Evolutionary conservation across 1,140 invertebrate species (phyloP), one percentile per base, ranked within the genome.

Genomic region (Bombus confusus): DNA sequence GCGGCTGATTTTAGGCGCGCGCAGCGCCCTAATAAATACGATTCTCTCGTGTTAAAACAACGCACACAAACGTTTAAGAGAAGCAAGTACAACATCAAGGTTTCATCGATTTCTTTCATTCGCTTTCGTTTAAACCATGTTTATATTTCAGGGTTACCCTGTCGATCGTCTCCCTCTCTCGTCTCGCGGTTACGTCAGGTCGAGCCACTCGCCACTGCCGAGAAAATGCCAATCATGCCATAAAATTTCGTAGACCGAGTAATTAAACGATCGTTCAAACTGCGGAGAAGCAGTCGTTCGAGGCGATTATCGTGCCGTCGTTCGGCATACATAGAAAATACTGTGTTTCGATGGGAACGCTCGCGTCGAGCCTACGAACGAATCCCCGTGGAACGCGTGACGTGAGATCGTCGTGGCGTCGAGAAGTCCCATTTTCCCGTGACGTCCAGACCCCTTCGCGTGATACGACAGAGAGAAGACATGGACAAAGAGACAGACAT

Each of bases 381-480:
- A 66, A 31, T 25, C 34, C 68, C 34, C 68, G 68, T 34, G 68
- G 68, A 13, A 69, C 68, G 68, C 34, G 68, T 10, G 34, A 69
- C 68, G 68, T 3, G 34, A 69, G 37, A 28, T 69, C 34, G 68
- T 8, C 22, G 18, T 69, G 34, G 34, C 66, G 18, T 25, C 18
- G 68, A 13, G 3, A 34, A 34, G n/a, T 31, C 9, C 62, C 64
- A 41, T 43, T 73, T 31, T 12, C 66, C 47, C 41, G 12, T 34
- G 66, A 71, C n/a, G 25, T 13, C 10, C 22, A 34, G 52, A 47
- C 41, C 22, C 3, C 10, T 41, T 76, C 73, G 62, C 73, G 59
- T 43, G 25, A 39, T 25, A 43, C 88, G 83, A 89, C 83, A 82
- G 84, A 80, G 82, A 83, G 76, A 83, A 90, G 88, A 87, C 85